These are phyloP conservation scores for Zaprionus taronus DNA, from an alignment of 1,140 invertebrate species.

Conservation along the genomic window DNA sequence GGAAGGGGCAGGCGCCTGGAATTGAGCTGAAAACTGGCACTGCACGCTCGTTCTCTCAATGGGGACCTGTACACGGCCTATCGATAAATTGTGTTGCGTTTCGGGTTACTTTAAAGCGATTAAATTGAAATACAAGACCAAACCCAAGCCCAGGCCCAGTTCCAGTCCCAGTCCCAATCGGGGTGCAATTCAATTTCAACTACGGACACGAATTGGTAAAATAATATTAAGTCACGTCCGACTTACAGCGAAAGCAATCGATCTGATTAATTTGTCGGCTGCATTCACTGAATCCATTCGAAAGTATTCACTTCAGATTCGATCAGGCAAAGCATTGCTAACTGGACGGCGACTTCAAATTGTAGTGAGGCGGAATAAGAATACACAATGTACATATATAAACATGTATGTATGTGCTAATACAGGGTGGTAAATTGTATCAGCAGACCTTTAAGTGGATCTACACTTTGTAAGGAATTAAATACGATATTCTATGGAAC, in stretches of 20 bases:
- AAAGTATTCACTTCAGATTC: slow-evolving; percentile 45
- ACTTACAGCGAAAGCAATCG: slow-evolving; percentile 27
- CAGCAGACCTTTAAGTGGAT: not conserved
- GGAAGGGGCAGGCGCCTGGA: not conserved
- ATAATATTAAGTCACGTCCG: slow-evolving; percentile 52
- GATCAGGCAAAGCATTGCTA: slow-evolving; percentile 19
- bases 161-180: not conserved
- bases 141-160: slow-evolving; percentile 17
- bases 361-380: not conserved
- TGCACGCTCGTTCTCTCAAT: not conserved
- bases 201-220: slow-evolving; percentile 34
- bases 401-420: not conserved
- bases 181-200: slow-evolving; percentile 11
- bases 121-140: slow-evolving; percentile 69
- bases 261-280: slow-evolving; percentile 23
- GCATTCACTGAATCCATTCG: slow-evolving; percentile 14
- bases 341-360: not conserved
- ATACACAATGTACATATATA: not conserved
- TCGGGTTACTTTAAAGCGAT: slow-evolving; percentile 69
- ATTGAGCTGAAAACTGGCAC: not conserved
- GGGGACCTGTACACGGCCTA: slow-evolving; percentile 43
- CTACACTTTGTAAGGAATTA: too few species aligned
- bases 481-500: too few species aligned
- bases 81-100: slow-evolving; percentile 70
- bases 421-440: too few species aligned